These are phyloP conservation scores for Emydoidea blandingii DNA, from an alignment of 2,797 vertebrate species.

Conservation along the genomic window DNA sequence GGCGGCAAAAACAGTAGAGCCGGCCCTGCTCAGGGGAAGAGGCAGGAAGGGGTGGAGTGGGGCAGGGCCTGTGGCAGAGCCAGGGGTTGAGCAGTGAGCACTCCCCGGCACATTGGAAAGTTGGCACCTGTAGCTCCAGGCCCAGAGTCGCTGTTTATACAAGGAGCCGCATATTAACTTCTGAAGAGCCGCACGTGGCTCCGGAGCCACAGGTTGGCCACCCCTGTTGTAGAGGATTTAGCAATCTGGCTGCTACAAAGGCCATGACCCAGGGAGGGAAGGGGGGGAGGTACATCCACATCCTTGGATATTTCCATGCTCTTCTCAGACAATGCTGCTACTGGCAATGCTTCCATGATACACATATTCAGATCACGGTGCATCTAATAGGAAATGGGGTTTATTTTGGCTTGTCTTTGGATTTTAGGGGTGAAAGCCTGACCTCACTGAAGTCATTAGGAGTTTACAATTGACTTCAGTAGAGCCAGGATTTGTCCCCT, in stretches of 20 bases:
- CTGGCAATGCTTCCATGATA: background rate
- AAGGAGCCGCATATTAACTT: no score
- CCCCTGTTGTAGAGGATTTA: background rate
- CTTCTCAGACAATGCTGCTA: background rate
- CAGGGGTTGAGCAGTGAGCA: no score
- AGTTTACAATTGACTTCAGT: slow-evolving; percentile 18
- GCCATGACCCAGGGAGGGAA: slow-evolving; percentile 11
- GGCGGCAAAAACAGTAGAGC: no score
- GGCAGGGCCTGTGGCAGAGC: no score
- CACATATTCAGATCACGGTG: background rate
- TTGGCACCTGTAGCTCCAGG: no score
- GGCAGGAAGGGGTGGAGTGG: no score
- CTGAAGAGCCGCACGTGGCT: no score
- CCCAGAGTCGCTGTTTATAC: no score
- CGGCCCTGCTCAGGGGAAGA: no score
- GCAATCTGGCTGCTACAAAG: slow-evolving; percentile 14
- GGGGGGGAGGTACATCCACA: background rate
- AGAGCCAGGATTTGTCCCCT: slow-evolving; percentile 12
- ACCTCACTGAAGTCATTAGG: slow-evolving; percentile 35
- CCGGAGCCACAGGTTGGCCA: no score
- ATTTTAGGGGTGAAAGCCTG: slow-evolving; percentile 40
- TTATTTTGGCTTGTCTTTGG: slow-evolving; percentile 54
- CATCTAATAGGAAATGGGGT: background rate
- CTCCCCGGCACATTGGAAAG: no score
- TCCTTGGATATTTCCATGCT: slow-evolving; percentile 15